Percentiles rank a stretch among this genome's conserved stretches.
Conservation (phyloP, 1,140 invertebrate genomes). For the Drosophila kikkawai region DNA sequence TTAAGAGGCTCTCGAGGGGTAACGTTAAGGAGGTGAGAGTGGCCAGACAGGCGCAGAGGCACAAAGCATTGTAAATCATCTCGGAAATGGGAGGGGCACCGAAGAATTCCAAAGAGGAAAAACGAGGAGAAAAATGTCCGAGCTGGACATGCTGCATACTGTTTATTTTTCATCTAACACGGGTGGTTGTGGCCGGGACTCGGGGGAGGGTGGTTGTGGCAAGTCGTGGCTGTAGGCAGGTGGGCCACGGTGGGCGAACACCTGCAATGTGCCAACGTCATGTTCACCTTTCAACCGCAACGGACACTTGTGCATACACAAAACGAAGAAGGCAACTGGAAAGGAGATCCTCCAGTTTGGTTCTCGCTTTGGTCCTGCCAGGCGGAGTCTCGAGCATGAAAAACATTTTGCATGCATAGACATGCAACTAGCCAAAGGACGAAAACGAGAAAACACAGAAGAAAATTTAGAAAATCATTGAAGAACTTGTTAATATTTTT, state of each 20-base stretch:
- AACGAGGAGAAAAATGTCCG: conserved; percentile 12
- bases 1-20: background rate
- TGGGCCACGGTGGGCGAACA: conserved; percentile 13
- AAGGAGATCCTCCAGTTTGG: conserved; percentile 29
- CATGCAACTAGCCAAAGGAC: conserved; percentile 48
- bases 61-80: conserved; percentile 74
- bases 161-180: conserved; percentile 81
- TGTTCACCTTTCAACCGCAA: conserved; percentile 80
- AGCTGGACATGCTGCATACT: conserved; percentile 61
- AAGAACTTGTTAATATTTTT: background rate
- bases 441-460: background rate
- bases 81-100: conserved; percentile 52
- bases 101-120: conserved; percentile 37
- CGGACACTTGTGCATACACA: conserved; percentile 79
- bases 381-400: conserved; percentile 51
- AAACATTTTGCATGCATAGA: conserved; percentile 77
- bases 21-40: conserved; percentile 4
- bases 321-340: conserved; percentile 40
- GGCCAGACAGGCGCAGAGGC: conserved; percentile 35
- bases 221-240: background rate
- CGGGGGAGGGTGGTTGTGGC: background rate
- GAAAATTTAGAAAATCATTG: background rate
- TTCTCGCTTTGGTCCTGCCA: conserved; percentile 2
- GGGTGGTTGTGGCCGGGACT: conserved; percentile 19
- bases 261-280: conserved; percentile 54